Evolutionary conservation across 1,140 invertebrate species (phyloP).

Genomic region (Calephelis virginiensis): DNA sequence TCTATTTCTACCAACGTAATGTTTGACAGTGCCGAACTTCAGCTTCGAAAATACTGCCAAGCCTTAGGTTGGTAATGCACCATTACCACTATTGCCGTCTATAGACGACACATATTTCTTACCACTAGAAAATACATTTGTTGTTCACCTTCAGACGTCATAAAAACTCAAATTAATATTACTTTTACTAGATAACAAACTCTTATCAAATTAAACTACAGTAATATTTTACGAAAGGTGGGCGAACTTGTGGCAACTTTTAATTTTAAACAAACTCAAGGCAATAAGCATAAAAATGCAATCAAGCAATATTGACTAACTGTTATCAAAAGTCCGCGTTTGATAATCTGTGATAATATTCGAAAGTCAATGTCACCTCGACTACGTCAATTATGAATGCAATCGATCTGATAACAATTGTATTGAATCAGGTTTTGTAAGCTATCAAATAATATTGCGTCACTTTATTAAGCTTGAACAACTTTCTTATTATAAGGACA

Average conservation of each 20-base stretch:
- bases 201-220: background rate
- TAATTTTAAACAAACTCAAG: slow-evolving; percentile 13
- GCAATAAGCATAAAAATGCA: background rate
- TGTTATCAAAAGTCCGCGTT: slow-evolving; percentile 10
- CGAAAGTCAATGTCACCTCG: slow-evolving; percentile 48
- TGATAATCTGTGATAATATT: slow-evolving; percentile 37
- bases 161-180: too few relatives aligned
- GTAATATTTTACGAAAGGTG: background rate
- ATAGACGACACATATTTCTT: too few relatives aligned
- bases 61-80: too few relatives aligned
- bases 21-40: too few relatives aligned
- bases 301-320: slow-evolving; percentile 16
- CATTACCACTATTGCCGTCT: too few relatives aligned
- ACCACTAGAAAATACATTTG: too few relatives aligned
- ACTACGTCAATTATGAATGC: slow-evolving; percentile 32
- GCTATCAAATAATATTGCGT: slow-evolving; percentile 11
- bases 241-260: background rate
- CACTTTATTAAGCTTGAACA: background rate
- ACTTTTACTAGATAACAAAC: too few relatives aligned
- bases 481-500: slow-evolving; percentile 10
- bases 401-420: slow-evolving; percentile 32
- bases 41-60: too few relatives aligned
- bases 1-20: too few relatives aligned
- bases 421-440: slow-evolving; percentile 7
- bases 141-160: too few relatives aligned